A percentile compares a stretch with the other conserved stretches of the same genome.
phyloP scores from a whole-genome alignment of 2,888 invertebrate species.

The Pristionchus maxplancki region DNA sequence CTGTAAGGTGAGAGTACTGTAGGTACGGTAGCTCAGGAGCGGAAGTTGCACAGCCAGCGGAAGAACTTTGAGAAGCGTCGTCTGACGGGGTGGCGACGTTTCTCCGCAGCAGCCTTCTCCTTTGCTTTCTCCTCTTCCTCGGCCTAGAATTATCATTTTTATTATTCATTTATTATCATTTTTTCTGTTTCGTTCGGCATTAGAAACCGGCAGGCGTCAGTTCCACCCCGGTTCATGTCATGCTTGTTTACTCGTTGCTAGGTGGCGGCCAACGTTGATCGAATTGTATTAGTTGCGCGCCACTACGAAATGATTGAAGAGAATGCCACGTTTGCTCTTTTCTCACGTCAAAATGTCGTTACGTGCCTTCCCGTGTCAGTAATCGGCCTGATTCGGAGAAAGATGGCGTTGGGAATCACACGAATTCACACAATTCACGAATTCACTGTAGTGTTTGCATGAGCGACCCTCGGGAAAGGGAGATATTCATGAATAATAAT shows the following conservation, averaged over 20 bases:
- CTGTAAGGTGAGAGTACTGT: too few species aligned
- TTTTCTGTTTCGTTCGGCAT: not conserved
- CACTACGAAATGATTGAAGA: not conserved
- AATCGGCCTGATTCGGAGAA: not conserved
- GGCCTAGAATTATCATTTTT: slow-evolving; percentile 7
- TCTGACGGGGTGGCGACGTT: slow-evolving; percentile 13
- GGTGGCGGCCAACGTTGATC: not conserved
- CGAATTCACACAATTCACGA: too few species aligned
- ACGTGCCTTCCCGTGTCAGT: not conserved
- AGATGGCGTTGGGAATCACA: not conserved
- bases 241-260: not conserved
- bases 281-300: not conserved
- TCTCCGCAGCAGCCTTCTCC: slow-evolving; percentile 19
- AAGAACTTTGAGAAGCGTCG: slow-evolving; percentile 44
- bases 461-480: not conserved
- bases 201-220: not conserved
- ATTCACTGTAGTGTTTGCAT: not conserved
- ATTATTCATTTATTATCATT: not conserved
- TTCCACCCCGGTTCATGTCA: not conserved
- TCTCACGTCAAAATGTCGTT: not conserved
- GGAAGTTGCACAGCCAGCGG: slow-evolving; percentile 44
- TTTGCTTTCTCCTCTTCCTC: slow-evolving; percentile 21
- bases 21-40: slow-evolving; percentile 27
- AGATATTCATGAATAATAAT: slow-evolving; percentile 6
- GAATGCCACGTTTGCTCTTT: not conserved